Conservation (phyloP, 92 coral and sea anemone genomes). For the Montipora capitata region DNA sequence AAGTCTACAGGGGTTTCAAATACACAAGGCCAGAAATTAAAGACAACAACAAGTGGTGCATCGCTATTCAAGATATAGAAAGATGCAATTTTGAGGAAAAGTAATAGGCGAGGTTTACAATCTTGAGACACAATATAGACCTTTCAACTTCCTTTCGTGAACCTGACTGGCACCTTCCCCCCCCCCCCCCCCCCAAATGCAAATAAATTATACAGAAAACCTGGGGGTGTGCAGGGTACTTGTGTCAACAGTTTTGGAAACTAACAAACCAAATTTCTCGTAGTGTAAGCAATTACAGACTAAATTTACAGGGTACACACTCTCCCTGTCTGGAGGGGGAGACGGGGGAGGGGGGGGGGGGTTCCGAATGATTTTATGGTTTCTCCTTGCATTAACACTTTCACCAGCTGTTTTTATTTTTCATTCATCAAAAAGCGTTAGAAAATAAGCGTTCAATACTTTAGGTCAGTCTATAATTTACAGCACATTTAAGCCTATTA, state of each 20-base stretch:
- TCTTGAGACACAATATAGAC: background rate
- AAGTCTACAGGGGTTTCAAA: background rate
- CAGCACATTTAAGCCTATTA: constrained; percentile 13
- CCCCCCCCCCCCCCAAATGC: constrained; percentile 14
- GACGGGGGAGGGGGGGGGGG: constrained; percentile 4
- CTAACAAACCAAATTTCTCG: constrained; percentile 10
- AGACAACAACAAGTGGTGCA: constrained; percentile 15
- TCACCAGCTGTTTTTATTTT: constrained; percentile 17
- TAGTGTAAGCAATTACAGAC: constrained; percentile 19
- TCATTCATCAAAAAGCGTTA: background rate
- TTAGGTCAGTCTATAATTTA: background rate
- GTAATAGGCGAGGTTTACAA: constrained; percentile 18
- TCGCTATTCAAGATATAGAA: constrained; percentile 12
- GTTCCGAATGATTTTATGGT: constrained; percentile 15
- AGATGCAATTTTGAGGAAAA: constrained; percentile 21
- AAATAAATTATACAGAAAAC: background rate
- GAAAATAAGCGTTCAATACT: constrained; percentile 3
- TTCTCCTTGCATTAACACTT: constrained; percentile 25
- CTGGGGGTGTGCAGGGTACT: constrained; percentile 20
- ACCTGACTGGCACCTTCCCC: background rate
- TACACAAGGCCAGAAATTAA: constrained; percentile 22
- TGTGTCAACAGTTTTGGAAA: constrained; percentile 19
- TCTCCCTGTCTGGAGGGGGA: constrained; percentile 18
- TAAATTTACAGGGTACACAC: constrained; percentile 6
- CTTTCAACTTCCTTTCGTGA: background rate